Conservation (phyloP, 2,888 invertebrate species). For the Euplagia quadripunctaria region DNA sequence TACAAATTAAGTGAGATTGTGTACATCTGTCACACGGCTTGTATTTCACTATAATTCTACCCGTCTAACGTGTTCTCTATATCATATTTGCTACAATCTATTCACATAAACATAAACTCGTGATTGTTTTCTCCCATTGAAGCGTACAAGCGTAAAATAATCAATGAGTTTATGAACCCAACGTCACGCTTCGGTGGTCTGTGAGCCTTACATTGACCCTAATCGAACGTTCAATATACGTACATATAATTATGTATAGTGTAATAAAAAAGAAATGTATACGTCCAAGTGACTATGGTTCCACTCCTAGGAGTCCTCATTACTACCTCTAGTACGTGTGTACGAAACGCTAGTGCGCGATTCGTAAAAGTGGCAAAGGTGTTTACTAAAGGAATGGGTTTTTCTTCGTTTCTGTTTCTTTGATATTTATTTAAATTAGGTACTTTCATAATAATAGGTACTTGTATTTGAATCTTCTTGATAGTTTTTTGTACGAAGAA, state of each 20-base stretch:
- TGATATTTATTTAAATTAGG: not conserved
- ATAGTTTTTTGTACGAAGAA: not conserved
- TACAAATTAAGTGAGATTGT: constrained; percentile 19
- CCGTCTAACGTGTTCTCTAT: not conserved
- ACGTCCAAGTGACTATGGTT: constrained; percentile 10
- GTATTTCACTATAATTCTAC: not conserved
- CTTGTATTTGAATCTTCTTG: not conserved
- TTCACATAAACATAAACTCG: not conserved
- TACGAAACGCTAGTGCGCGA: too few relatives aligned
- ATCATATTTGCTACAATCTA: not conserved
- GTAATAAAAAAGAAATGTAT: constrained; percentile 17
- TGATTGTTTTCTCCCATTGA: constrained; percentile 33
- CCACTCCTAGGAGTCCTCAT: constrained; percentile 15
- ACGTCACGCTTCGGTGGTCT: constrained; percentile 23
- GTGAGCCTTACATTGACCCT: constrained; percentile 7
- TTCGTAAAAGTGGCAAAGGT: not conserved
- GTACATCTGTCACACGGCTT: constrained; percentile 7
- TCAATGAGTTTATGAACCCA: constrained; percentile 22
- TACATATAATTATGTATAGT: constrained; percentile 4
- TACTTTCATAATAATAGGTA: not conserved
- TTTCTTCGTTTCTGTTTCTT: not conserved
- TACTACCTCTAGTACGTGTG: constrained; percentile 3
- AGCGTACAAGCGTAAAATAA: constrained; percentile 32
- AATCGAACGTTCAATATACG: constrained; percentile 18
- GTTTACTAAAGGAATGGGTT: not conserved